Evolutionary conservation across 2,888 invertebrate genomes (phyloP).

Genomic region (Prosopocoilus inquinatus): DNA sequence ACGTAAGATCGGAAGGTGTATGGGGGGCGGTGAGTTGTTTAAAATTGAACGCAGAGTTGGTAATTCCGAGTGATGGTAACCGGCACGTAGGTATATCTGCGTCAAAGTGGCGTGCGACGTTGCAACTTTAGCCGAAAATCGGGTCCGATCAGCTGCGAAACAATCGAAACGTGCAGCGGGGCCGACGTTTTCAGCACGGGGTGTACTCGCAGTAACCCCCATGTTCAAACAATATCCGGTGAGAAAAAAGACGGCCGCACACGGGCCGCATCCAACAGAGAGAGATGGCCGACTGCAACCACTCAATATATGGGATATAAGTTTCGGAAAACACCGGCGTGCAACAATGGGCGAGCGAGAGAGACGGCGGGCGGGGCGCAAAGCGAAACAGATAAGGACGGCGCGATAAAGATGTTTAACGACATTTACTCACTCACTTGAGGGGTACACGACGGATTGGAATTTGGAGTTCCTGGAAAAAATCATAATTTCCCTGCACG

Average conservation of each 20-base stretch:
- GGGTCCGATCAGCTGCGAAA: too few relatives aligned
- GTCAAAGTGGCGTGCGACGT: too few relatives aligned
- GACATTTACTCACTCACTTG: slow-evolving; percentile 9
- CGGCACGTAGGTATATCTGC: too few relatives aligned
- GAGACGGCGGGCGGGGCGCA: slow-evolving; percentile 5
- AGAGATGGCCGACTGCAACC: slow-evolving; percentile 6
- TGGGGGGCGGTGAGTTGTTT: too few relatives aligned
- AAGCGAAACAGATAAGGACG: slow-evolving; percentile 5
- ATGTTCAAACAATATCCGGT: slow-evolving; percentile 32
- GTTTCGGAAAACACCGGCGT: slow-evolving; percentile 14
- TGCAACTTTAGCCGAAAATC: too few relatives aligned
- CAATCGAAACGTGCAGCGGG: background rate
- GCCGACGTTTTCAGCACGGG: slow-evolving; percentile 22
- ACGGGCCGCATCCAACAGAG: background rate
- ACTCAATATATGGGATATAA: slow-evolving; percentile 11
- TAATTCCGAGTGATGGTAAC: too few relatives aligned
- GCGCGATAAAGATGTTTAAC: slow-evolving; percentile 9
- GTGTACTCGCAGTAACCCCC: slow-evolving; percentile 23
- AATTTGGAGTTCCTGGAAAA: too few relatives aligned
- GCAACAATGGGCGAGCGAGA: slow-evolving; percentile 12
- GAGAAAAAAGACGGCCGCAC: slow-evolving; percentile 13
- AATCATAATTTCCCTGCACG: too few relatives aligned
- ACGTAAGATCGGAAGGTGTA: too few relatives aligned
- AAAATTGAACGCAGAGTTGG: too few relatives aligned
- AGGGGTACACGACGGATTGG: too few relatives aligned